Evolutionary conservation across 2,797 vertebrate genomes (phyloP).

Genomic region (Urophycis tenuis): DNA sequence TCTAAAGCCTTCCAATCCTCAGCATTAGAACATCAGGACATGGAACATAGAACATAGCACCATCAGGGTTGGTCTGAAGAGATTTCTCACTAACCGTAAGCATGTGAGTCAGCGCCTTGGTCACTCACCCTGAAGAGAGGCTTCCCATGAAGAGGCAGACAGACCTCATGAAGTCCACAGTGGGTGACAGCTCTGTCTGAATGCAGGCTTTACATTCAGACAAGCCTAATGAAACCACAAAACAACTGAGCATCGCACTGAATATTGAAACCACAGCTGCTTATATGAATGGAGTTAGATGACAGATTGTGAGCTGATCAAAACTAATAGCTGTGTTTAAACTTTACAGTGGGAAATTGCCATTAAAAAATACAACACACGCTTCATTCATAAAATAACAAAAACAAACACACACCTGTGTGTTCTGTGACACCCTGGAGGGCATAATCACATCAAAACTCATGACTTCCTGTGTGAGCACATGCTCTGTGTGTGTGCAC

Average conservation of each 20-base stretch:
- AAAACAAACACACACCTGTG: slow-evolving; percentile 39
- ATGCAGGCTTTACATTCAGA: slow-evolving; percentile 28
- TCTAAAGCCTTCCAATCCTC: slow-evolving; percentile 24
- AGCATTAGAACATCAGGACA: no score
- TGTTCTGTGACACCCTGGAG: slow-evolving; percentile 39
- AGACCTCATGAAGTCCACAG: slow-evolving; percentile 33
- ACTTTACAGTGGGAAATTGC: not conserved
- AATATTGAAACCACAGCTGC: slow-evolving; percentile 16
- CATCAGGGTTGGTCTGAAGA: slow-evolving; percentile 27
- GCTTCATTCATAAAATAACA: slow-evolving; percentile 33
- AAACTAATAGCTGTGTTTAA: not conserved
- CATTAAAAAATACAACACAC: slow-evolving; percentile 34
- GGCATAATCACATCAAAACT: slow-evolving; percentile 44
- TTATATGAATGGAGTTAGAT: not conserved
- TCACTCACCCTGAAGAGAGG: slow-evolving; percentile 42
- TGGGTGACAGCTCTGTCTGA: slow-evolving; percentile 36
- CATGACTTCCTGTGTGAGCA: slow-evolving; percentile 38
- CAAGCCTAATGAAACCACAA: slow-evolving; percentile 39
- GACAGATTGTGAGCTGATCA: not conserved
- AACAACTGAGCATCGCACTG: slow-evolving; percentile 28
- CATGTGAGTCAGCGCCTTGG: slow-evolving; percentile 49
- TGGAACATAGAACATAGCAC: no score
- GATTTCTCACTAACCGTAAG: slow-evolving; percentile 43
- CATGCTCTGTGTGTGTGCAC: not conserved
- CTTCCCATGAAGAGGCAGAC: slow-evolving; percentile 48